Evolutionary conservation across 2,113 vertebrate species (phyloP).

Genomic region (Coturnix japonica): DNA sequence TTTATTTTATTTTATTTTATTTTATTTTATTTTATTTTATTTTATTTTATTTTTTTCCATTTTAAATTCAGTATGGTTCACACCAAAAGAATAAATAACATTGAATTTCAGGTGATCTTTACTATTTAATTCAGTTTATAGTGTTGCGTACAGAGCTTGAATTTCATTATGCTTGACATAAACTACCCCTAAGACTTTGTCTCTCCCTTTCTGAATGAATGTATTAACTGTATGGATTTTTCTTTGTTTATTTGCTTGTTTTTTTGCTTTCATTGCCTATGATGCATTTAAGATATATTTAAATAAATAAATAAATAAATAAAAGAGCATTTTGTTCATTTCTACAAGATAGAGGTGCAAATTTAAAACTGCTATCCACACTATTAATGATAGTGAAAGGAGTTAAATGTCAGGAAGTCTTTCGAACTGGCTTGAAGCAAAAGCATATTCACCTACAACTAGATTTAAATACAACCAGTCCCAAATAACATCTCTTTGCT

Average conservation of each 20-base stretch:
- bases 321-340: background rate
- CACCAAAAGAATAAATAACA: background rate
- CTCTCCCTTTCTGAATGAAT: background rate
- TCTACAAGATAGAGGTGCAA: too few relatives aligned
- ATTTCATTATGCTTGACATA: background rate
- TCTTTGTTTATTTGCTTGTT: background rate
- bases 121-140: background rate
- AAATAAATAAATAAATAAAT: background rate
- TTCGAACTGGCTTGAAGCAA: background rate
- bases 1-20: too few relatives aligned
- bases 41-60: background rate
- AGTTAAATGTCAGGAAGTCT: background rate
- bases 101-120: background rate
- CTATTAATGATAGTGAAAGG: too few relatives aligned
- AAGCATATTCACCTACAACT: background rate
- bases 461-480: background rate
- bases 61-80: background rate
- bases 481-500: background rate
- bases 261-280: background rate
- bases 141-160: background rate
- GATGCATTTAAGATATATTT: background rate
- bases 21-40: too few relatives aligned
- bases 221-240: background rate
- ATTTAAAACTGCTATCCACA: too few relatives aligned
- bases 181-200: background rate